A percentile compares a stretch with the other conserved stretches of the same genome.
These are phyloP conservation scores for Anabas testudineus DNA, from an alignment of 2,797 vertebrate species.

Conservation along the genomic window DNA sequence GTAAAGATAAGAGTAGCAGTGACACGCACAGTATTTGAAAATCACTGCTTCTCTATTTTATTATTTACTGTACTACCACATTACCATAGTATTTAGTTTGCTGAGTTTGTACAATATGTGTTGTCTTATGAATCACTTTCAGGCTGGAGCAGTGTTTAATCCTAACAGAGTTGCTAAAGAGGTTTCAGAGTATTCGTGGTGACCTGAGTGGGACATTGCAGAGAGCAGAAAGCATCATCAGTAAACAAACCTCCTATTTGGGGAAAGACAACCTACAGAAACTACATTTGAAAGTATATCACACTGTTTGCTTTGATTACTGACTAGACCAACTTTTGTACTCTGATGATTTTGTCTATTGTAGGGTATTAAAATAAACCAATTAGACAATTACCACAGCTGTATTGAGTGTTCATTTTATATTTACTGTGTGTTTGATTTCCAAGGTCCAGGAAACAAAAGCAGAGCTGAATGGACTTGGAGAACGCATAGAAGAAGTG, in stretches of 20 bases:
- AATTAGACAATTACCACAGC: background rate
- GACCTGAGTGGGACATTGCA: conserved; percentile 86
- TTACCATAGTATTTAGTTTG: background rate
- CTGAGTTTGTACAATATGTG: background rate
- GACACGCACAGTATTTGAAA: background rate
- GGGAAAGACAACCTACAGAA: conserved; percentile 91
- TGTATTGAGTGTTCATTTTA: background rate
- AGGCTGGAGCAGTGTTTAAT: conserved; percentile 88
- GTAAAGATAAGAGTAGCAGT: conserved; percentile 67
- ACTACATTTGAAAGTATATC: conserved; percentile 83
- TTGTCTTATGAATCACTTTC: conserved; percentile 19
- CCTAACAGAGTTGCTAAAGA: conserved; percentile 89
- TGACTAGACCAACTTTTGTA: background rate
- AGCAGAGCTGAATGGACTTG: conserved; percentile 85
- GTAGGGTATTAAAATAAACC: background rate
- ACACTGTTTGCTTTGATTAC: background rate
- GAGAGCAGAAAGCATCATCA: conserved; percentile 87
- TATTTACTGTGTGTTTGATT: conserved; percentile 20
- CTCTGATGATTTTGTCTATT: background rate
- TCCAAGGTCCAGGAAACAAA: conserved; percentile 87
- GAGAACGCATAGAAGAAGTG: conserved; percentile 88
- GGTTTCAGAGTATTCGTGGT: conserved; percentile 86
- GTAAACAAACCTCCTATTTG: conserved; percentile 89
- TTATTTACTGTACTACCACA: too few species aligned
- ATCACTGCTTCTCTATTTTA: background rate